These are phyloP conservation scores for Cydia amplana DNA, from an alignment of 1,140 invertebrate genomes.

Conservation along the genomic window DNA sequence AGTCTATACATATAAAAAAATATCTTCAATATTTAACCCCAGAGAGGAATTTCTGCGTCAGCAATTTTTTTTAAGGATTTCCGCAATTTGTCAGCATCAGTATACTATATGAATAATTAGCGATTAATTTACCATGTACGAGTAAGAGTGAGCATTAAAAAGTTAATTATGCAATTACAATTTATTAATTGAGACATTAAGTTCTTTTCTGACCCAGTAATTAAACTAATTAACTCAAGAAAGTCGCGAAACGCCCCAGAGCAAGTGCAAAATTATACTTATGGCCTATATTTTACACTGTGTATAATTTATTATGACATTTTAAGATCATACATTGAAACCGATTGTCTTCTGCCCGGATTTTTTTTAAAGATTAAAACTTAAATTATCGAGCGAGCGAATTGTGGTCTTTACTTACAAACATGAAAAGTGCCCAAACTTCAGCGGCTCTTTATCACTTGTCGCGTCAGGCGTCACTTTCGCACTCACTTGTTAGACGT, in stretches of 20 bases:
- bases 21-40: no score
- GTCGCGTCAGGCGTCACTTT: no score
- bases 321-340: not conserved
- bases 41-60: not conserved
- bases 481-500: no score
- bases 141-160: not conserved
- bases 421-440: no score
- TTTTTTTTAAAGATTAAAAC: no score
- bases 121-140: not conserved
- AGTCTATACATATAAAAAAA: no score
- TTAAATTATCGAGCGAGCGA: no score
- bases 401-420: no score
- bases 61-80: not conserved
- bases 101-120: not conserved
- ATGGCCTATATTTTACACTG: not conserved
- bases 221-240: not conserved
- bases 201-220: not conserved
- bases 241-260: not conserved
- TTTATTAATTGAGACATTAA: slow-evolving; percentile 10
- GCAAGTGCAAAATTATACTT: not conserved
- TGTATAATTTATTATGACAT: slow-evolving; percentile 12
- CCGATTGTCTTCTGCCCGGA: no score
- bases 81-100: not conserved
- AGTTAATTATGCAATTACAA: not conserved
- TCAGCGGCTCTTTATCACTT: no score